Conservation (phyloP, 1,140 invertebrate genomes). For the Archegozetes longisetosus region DNA sequence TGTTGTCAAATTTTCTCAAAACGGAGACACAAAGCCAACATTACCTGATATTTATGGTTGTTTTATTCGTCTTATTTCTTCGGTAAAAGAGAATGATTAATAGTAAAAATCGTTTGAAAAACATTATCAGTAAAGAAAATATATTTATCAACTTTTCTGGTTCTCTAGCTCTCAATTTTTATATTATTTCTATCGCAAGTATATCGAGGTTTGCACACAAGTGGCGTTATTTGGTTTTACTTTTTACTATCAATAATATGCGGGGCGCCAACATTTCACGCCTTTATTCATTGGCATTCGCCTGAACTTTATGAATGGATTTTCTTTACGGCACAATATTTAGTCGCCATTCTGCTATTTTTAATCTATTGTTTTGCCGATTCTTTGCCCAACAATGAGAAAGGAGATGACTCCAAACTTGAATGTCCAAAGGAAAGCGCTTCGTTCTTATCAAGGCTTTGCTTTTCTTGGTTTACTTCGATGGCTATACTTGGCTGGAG, state of each 20-base stretch:
- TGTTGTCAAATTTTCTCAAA: too few species aligned
- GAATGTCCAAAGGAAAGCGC: conserved; percentile 62
- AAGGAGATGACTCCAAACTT: conserved; percentile 2
- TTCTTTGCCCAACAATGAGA: neutral
- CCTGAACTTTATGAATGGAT: neutral
- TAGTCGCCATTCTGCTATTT: neutral
- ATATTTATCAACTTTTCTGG: too few species aligned
- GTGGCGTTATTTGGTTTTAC: conserved; percentile 7
- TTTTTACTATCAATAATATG: neutral
- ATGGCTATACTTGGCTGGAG: conserved; percentile 9
- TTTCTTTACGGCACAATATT: neutral
- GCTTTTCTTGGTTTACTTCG: conserved; percentile 9
- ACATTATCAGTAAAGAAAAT: neutral
- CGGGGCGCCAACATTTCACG: neutral
- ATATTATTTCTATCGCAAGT: neutral
- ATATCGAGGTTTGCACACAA: neutral
- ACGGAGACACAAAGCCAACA: neutral
- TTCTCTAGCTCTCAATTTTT: neutral
- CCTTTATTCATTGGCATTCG: neutral
- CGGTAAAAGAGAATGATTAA: too few species aligned
- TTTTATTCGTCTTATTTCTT: neutral
- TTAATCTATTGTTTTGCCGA: neutral
- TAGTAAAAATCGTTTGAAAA: too few species aligned
- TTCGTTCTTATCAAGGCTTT: conserved; percentile 69
- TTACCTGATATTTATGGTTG: neutral